Evolutionary conservation across 2,888 invertebrate genomes (phyloP), one percentile per base, ranked within the genome.

Genomic region (Azorinus chamasolen): DNA sequence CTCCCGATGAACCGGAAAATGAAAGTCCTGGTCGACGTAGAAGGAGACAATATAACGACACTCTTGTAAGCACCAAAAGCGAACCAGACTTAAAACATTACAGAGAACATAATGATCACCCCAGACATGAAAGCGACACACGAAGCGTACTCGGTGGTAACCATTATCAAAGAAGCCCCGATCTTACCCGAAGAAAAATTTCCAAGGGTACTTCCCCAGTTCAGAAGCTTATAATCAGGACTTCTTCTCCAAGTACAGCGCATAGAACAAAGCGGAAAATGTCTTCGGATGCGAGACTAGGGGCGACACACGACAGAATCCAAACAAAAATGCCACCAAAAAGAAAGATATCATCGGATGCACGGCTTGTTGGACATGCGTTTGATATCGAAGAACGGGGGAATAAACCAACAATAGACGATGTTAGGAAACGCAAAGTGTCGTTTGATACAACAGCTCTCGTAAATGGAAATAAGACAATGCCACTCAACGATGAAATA

Each of bases 371-470:
- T 32, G 53, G 32, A 16, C 45, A 32, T 4, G 22, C 43, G n/a
- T 46, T 54, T 27, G 25, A 55, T 32, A 22, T 45, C 10, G 22
- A 14, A 27, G 22, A 18, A 5, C 51, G 20, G 51, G 37, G 37
- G 14, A 51, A 43, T 16, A 18, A 6, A 37, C 32, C 16, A 50
- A 45, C 62, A 5, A 45, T 18, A 3, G 65, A 70, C 18, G 25
- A 45, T 5, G 16, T 54, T 10, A 61, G 72, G 55, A 77, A 72
- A 39, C 64, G 82, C 14, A 78, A 72, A 37, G 75, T 82, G 3
- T 79, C 75, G 2, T 79, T 82, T 43, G 75, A 75, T 48, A 65
- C 78, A 8, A 75, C 61, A 14, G 70, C 79, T 16, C 45, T 74
- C 16, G 57, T 70, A 8, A 63, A 64, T n/a, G 75, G 72, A 0